Base-by-base conservation (phyloP, 2,113 vertebrate species). In the Pelvicachromis taeniatus region DNA sequence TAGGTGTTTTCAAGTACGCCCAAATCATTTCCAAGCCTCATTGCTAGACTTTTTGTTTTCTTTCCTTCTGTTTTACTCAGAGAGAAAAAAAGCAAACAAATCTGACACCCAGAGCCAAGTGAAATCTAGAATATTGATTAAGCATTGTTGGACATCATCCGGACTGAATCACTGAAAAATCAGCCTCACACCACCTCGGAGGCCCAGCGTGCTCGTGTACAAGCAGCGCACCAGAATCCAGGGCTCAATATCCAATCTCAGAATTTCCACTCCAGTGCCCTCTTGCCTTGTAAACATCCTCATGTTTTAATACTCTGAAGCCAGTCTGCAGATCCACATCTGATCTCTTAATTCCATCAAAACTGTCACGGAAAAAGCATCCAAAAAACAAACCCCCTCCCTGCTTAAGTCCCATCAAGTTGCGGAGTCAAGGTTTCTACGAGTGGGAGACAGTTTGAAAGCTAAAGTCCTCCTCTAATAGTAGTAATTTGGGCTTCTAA, bases 401-500 rank as follows among this genome's bases (percentile, higher is more conserved):
- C 17, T 13, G 13, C 16, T 59, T 21, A 19, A 50, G 9, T 33
- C 40, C 73, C 58, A 16, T 77, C 81, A 58, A 54, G 70, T 65
- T 45, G 54, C 58, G 23, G 7, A 77, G 50, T 61, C 45, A 26
- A 50, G 59, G 26, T 80, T 81, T 84, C 63, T 40, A 88, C 52
- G 63, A 13, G 4, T 17, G 13, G 42, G 42, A 52, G 73, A 84
- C 55, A 65, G 80, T 68, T 84, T 82, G 48, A 81, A 90, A 85
- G 58, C 83, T 86, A 52, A 84, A 90, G 85, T 92, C 86, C 86
- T 88, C 59, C 45, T 77, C 79, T 88, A 85, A 91, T 91, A 53
- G 77, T 23, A 80, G 87, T 87, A 81, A 93, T 93, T 89, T 91
- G 23, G 65, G 55, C 16, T 88, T 87, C 54, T 90, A 83, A 90